Percentiles rank a stretch among this genome's conserved stretches.
phyloP scores from a whole-genome alignment of 2,113 vertebrate genomes.

The Microtus richardsoni region DNA sequence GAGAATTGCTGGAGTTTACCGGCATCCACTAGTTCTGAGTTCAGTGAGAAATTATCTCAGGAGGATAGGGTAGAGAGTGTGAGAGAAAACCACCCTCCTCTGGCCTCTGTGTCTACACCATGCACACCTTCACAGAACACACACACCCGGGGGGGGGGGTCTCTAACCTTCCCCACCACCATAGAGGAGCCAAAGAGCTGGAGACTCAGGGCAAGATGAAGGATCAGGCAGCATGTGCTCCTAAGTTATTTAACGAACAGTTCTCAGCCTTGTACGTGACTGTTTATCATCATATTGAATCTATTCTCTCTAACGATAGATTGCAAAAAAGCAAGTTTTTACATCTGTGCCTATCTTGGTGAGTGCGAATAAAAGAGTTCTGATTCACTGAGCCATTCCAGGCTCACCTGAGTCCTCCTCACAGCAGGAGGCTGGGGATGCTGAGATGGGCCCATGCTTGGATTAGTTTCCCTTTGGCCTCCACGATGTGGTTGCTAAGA shows the following conservation, averaged over 20 bases:
- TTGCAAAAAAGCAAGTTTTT: slow-evolving; percentile 5
- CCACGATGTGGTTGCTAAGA: not conserved
- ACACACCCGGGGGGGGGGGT: not conserved
- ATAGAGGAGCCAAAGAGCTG: not conserved
- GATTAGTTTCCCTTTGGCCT: not conserved
- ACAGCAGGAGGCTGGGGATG: not conserved
- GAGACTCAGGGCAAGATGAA: not conserved
- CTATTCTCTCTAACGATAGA: not conserved
- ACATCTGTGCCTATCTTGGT: not conserved
- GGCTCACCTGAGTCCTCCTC: not conserved
- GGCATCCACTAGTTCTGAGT: not conserved
- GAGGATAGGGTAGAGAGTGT: not conserved
- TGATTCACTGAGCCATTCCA: not conserved
- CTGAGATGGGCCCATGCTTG: rapidly evolving
- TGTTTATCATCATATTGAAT: not conserved
- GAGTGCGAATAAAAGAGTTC: not conserved
- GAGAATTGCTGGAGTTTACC: not conserved
- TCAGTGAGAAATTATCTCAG: not conserved
- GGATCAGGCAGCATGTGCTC: rapidly evolving
- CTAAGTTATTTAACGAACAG: not conserved
- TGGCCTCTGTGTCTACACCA: too few species aligned
- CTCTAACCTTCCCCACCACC: not conserved
- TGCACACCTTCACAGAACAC: not conserved
- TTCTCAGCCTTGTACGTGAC: not conserved
- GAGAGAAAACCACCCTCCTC: not conserved